Conservation (phyloP, 1,140 invertebrate genomes). For the Colletes latitarsis region DNA sequence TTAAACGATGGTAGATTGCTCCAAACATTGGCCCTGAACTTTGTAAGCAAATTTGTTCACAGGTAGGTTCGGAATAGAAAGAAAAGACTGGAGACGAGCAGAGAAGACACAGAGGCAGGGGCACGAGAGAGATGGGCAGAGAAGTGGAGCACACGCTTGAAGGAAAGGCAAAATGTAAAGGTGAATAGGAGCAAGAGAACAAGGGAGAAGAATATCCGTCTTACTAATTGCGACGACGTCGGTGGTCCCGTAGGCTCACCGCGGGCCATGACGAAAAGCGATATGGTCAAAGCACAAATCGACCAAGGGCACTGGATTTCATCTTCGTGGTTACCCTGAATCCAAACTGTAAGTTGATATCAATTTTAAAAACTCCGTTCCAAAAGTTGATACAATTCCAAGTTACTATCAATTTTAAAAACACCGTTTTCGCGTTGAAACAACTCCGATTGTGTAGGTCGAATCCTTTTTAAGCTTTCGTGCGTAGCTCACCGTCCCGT, state of each 20-base stretch:
- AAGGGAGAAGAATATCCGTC: conserved; percentile 67
- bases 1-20: background rate
- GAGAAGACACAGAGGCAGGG: background rate
- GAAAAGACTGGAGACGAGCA: background rate
- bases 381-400: background rate
- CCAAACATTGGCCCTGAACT: background rate
- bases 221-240: conserved; percentile 72
- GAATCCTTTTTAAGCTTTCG: background rate
- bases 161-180: conserved; percentile 24
- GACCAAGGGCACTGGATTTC: conserved; percentile 52
- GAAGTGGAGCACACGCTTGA: conserved; percentile 5
- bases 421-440: background rate
- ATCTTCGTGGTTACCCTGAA: conserved; percentile 54
- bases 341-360: conserved; percentile 57
- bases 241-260: conserved; percentile 66
- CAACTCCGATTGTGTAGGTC: background rate
- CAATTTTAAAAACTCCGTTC: background rate
- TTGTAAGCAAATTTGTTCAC: background rate
- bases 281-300: conserved; percentile 56
- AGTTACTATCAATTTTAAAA: background rate
- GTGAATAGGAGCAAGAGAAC: conserved; percentile 40
- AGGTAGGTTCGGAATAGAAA: background rate
- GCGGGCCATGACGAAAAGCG: conserved; percentile 70
- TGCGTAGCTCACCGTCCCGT: background rate
- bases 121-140: background rate